phyloP scores from a whole-genome alignment of 2,113 vertebrate species.

The Phocoena sinus region DNA sequence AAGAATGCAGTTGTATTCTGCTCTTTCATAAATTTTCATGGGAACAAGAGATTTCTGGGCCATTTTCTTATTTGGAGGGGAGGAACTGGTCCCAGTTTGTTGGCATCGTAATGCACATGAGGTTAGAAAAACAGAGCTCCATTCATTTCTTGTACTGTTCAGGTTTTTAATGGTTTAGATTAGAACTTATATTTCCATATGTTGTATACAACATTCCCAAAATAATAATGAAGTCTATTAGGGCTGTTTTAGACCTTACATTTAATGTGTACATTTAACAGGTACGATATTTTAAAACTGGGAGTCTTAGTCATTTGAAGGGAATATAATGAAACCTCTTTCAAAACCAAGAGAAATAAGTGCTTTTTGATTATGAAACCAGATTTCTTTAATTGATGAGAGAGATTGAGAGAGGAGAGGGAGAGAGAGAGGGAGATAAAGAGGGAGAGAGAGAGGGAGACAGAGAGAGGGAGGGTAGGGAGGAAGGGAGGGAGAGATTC shows the following conservation, averaged over 20 bases:
- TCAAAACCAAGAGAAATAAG: neutral
- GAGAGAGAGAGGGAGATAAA: neutral
- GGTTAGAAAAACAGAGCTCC: neutral
- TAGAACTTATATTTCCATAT: neutral
- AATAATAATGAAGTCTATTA: neutral
- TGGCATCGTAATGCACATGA: neutral
- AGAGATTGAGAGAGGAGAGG: neutral
- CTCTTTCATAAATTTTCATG: neutral
- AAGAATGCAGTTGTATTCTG: neutral
- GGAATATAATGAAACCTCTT: neutral
- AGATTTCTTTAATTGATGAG: neutral
- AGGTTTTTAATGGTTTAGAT: neutral
- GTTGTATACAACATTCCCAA: neutral
- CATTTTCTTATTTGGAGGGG: neutral
- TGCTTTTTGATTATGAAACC: neutral
- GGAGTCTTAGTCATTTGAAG: neutral
- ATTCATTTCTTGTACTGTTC: neutral
- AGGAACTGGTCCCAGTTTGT: neutral
- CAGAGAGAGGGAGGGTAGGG: neutral
- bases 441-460: neutral
- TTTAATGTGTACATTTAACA: neutral
- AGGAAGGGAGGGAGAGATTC: neutral
- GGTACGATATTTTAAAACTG: neutral
- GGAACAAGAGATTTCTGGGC: neutral
- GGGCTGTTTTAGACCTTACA: neutral